Evolutionary conservation across 2,797 vertebrate genomes (phyloP).

Genomic region (Gymnopithys bicolor): DNA sequence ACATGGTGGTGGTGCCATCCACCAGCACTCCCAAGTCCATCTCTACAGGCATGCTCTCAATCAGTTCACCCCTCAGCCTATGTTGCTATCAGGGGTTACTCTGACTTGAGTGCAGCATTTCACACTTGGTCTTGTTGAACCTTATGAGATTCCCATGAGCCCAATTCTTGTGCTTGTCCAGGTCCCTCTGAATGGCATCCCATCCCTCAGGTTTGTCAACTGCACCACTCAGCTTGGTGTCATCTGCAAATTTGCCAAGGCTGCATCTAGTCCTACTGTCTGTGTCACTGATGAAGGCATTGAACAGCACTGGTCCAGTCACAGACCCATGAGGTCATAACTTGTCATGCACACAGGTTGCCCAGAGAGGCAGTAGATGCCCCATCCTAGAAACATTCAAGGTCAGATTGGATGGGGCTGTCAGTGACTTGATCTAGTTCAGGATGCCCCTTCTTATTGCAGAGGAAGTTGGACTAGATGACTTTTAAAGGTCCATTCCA

Average conservation of each 20-base stretch:
- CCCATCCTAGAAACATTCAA: not conserved
- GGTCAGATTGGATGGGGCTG: not conserved
- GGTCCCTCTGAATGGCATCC: not conserved
- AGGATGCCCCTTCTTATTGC: not conserved
- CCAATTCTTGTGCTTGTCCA: not conserved
- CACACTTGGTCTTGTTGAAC: not conserved
- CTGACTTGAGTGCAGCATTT: not conserved
- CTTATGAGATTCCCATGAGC: not conserved
- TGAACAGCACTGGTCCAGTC: not conserved
- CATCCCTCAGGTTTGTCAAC: not conserved
- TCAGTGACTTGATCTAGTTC: not conserved
- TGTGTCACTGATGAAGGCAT: not conserved
- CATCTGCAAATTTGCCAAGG: not conserved
- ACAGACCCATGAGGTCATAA: not conserved
- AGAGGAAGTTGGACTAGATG: not conserved
- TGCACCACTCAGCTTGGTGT: not conserved
- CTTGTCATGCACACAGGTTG: not conserved
- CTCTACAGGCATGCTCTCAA: not conserved
- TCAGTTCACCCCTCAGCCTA: too few species aligned
- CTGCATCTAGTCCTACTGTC: not conserved
- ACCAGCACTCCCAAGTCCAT: not conserved
- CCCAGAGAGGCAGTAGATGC: too few species aligned
- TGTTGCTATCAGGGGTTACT: not conserved
- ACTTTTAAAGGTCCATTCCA: not conserved
- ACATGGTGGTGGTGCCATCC: not conserved